phyloP scores from a whole-genome alignment of 2,888 invertebrate genomes.

The Papilio gigon region DNA sequence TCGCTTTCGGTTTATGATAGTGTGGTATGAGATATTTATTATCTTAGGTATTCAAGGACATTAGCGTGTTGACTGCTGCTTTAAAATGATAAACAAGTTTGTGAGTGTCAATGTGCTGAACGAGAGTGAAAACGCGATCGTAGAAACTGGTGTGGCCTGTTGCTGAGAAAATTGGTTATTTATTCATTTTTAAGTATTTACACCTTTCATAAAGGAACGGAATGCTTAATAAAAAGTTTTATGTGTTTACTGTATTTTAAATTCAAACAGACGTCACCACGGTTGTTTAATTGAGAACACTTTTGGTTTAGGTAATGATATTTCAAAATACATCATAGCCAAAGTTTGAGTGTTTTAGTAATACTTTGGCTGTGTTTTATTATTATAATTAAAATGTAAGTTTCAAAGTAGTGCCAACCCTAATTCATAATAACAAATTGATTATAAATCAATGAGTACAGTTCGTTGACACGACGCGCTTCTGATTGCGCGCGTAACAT shows the following conservation, averaged over 20 bases:
- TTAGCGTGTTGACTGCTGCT: not conserved
- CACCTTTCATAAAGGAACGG: not conserved
- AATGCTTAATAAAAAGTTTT: too few relatives aligned
- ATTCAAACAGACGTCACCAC: too few relatives aligned
- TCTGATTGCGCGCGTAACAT: constrained; percentile 26
- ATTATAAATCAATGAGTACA: constrained; percentile 30
- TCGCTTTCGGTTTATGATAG: too few relatives aligned
- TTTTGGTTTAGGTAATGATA: too few relatives aligned
- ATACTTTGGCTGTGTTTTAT: too few relatives aligned
- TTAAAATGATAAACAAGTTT: constrained; percentile 21
- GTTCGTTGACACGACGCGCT: constrained; percentile 13
- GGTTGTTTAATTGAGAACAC: too few relatives aligned
- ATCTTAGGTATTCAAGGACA: not conserved
- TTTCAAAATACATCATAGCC: too few relatives aligned
- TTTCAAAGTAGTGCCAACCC: not conserved
- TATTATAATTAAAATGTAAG: not conserved
- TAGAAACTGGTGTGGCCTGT: constrained; percentile 22
- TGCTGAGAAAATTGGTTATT: constrained; percentile 21
- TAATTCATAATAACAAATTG: constrained; percentile 5
- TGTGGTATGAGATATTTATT: too few relatives aligned
- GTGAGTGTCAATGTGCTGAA: constrained; percentile 17
- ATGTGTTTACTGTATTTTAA: too few relatives aligned
- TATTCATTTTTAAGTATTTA: not conserved
- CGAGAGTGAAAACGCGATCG: constrained; percentile 34
- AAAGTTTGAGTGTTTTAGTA: too few relatives aligned